Evolutionary conservation across 2,888 invertebrate genomes (phyloP), one percentile per base, ranked within the genome.

Genomic region (Dryobota labecula): DNA sequence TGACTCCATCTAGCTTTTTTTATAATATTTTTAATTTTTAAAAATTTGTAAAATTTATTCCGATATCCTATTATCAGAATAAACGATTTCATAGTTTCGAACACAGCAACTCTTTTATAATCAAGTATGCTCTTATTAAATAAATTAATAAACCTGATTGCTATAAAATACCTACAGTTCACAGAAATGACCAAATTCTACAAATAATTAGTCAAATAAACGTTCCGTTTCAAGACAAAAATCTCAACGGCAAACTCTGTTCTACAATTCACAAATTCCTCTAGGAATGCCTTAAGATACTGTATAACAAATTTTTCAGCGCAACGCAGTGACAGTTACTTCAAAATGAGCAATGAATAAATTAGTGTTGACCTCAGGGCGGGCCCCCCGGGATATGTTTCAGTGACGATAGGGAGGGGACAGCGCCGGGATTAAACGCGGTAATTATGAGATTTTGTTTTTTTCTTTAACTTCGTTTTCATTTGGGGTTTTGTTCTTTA

Each of bases 331-430:
- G 89, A 85, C 87, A 88, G 88, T 89, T 88, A 88, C 87, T 77
- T 85, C 89, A 89, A 90, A 93, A 91, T 92, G 91, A 90, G 88
- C 90, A 88, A 91, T 94, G 94, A 93, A 94, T 94, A 94, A 94
- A 92, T 93, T 92, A 93, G 89, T 79, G 84, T 70, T 85, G 86
- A 88, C 91, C 91, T 86, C 88, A 83, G 89, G 92, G 90, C 89
- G 84, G 69, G 86, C 80, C 93, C 88, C 91, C n/a, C 60, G 93
- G 92, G 94, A 90, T 78, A 80, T 74, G 84, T 84, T 87, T 85
- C 86, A 90, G 86, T 83, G 81, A 64, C 64, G 63, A 24, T 90
- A 90, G 90, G 79, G 89, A 86, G 79, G 90, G 74, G 83, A 83
- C 78, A 57, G 15, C 47, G 20, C 33, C 60, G 76, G 73, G 56